phyloP scores from a whole-genome alignment of 2,888 invertebrate species.

The Cheilosia vernalis region DNA sequence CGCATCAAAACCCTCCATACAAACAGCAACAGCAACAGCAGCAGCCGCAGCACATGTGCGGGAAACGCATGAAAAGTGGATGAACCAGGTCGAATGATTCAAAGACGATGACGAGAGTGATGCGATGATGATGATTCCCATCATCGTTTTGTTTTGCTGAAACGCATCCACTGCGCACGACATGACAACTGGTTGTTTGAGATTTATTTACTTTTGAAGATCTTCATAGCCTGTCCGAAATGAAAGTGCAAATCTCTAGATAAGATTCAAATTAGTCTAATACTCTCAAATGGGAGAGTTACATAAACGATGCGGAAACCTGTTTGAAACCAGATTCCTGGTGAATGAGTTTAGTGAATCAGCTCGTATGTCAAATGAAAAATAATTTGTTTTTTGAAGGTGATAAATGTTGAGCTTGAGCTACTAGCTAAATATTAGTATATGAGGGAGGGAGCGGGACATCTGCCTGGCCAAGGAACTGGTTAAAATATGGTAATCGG shows the following conservation, averaged over 20 bases:
- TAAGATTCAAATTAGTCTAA: slow-evolving; percentile 48
- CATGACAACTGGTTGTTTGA: slow-evolving; percentile 59
- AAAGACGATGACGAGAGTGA: slow-evolving; percentile 21
- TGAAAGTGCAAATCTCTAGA: slow-evolving; percentile 57
- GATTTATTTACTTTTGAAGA: slow-evolving; percentile 12
- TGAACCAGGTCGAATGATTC: slow-evolving; percentile 46
- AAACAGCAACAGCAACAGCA: slow-evolving; percentile 16
- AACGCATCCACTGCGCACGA: slow-evolving; percentile 24
- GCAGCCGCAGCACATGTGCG: slow-evolving; percentile 15
- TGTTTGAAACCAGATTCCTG: slow-evolving; percentile 39
- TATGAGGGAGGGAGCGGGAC: not conserved
- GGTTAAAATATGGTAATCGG: not conserved
- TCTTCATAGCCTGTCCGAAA: not conserved
- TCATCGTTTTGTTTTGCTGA: slow-evolving; percentile 8
- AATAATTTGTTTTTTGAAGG: slow-evolving; percentile 5
- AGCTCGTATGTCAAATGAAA: slow-evolving; percentile 20
- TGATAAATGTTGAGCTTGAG: slow-evolving; percentile 29
- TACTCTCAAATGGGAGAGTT: slow-evolving; percentile 1
- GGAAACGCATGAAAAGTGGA: slow-evolving; percentile 71
- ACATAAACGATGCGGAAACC: slow-evolving; percentile 43
- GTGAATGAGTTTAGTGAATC: slow-evolving; percentile 52
- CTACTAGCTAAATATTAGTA: slow-evolving; percentile 13
- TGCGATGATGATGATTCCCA: slow-evolving; percentile 55
- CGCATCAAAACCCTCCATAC: slow-evolving; percentile 9
- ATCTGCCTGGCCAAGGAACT: slow-evolving; percentile 7